Conservation (phyloP, 2,113 vertebrate species). For the Bucco capensis region DNA sequence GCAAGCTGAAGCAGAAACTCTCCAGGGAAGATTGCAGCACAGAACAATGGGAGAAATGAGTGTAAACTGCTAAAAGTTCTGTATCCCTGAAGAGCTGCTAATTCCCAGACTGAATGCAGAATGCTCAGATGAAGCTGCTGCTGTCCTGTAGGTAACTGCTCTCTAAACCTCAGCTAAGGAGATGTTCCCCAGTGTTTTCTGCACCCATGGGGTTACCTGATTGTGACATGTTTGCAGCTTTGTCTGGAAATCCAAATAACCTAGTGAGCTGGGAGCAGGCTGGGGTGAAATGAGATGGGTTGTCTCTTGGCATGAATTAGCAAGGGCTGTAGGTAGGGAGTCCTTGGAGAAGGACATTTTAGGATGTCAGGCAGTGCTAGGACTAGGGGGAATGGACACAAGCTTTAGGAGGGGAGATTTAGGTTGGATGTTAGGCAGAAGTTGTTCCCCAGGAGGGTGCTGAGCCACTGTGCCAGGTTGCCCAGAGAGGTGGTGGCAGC, state of each 20-base stretch:
- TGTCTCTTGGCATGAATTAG: background rate
- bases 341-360: too few relatives aligned
- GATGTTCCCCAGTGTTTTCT: background rate
- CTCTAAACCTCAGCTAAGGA: background rate
- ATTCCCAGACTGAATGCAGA: background rate
- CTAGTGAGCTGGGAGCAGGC: background rate
- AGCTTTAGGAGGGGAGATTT: too few relatives aligned
- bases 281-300: background rate
- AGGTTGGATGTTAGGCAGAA: too few relatives aligned
- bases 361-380: too few relatives aligned
- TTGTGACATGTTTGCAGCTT: background rate
- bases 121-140: background rate
- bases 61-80: rapidly evolving
- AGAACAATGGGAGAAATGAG: background rate
- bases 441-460: too few relatives aligned
- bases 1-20: background rate
- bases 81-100: background rate
- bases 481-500: too few relatives aligned
- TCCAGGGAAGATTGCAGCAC: background rate
- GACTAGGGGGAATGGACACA: too few relatives aligned
- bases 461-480: too few relatives aligned
- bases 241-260: background rate
- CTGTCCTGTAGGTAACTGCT: background rate
- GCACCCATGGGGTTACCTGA: background rate
- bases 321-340: background rate